Evolutionary conservation across 2,888 invertebrate genomes (phyloP).

Genomic region (Chrysomela aeneicollis): DNA sequence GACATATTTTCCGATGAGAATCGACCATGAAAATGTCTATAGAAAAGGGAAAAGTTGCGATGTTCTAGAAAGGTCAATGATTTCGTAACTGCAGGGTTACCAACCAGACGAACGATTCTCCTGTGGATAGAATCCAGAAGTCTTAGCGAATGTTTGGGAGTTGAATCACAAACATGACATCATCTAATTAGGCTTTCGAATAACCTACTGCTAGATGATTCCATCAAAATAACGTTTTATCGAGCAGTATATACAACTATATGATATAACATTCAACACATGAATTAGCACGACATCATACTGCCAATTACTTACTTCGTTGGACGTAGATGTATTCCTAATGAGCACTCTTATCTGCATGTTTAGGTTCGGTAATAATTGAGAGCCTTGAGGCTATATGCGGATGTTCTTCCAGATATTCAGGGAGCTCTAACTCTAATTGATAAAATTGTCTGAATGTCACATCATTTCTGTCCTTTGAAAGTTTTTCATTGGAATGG

Average conservation of each 20-base stretch:
- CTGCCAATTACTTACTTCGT: slow-evolving; percentile 20
- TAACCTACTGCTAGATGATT: no score
- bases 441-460: background rate
- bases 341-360: slow-evolving; percentile 20
- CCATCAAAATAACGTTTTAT: background rate
- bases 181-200: no score
- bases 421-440: background rate
- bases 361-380: background rate
- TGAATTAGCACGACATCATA: slow-evolving; percentile 13
- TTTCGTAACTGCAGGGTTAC: no score
- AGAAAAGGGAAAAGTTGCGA: no score
- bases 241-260: background rate
- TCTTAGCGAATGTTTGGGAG: no score
- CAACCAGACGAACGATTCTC: no score
- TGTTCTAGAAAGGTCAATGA: no score
- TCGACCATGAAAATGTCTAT: no score
- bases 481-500: no score
- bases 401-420: background rate
- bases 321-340: slow-evolving; percentile 16
- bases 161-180: no score
- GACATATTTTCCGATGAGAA: no score
- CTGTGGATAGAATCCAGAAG: no score
- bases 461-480: background rate
- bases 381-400: background rate
- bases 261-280: slow-evolving; percentile 11